Conservation (phyloP, 2,888 invertebrate species). For the Ormyrus nitidulus region DNA sequence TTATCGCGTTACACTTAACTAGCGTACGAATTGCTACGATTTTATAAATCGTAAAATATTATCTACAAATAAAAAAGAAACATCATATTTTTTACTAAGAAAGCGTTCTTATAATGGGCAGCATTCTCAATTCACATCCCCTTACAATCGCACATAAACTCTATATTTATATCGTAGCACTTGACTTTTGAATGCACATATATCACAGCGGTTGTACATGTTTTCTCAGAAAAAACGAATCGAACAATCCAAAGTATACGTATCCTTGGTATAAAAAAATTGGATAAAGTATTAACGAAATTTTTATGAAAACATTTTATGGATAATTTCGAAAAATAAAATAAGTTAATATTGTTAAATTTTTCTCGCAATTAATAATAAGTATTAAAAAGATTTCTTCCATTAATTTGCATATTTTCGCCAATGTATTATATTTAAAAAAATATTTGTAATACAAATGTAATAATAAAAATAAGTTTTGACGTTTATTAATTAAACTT, state of each 20-base stretch:
- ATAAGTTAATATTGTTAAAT: too few relatives aligned
- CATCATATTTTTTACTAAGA: background rate
- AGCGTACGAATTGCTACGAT: conserved; percentile 14
- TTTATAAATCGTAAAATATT: conserved; percentile 18
- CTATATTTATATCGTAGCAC: conserved; percentile 44
- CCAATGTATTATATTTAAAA: too few relatives aligned
- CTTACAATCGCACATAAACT: conserved; percentile 49
- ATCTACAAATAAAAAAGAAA: conserved; percentile 21
- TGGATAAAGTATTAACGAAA: background rate
- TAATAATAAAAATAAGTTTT: too few relatives aligned
- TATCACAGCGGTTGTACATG: conserved; percentile 59
- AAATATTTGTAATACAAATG: too few relatives aligned
- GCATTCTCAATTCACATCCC: conserved; percentile 44
- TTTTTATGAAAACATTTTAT: too few relatives aligned
- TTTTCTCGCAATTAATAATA: too few relatives aligned
- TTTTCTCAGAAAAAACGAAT: conserved; percentile 51
- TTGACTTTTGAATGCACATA: conserved; percentile 58
- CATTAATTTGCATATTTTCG: too few relatives aligned
- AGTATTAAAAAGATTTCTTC: too few relatives aligned
- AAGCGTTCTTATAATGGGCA: conserved; percentile 28
- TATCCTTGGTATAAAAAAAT: conserved; percentile 37
- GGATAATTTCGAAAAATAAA: too few relatives aligned
- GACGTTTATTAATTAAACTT: too few relatives aligned
- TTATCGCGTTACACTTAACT: conserved; percentile 27
- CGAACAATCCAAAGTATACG: conserved; percentile 41